Base-by-base conservation (phyloP, 2,888 invertebrate genomes). In the Drosophila ezoana region DNA sequence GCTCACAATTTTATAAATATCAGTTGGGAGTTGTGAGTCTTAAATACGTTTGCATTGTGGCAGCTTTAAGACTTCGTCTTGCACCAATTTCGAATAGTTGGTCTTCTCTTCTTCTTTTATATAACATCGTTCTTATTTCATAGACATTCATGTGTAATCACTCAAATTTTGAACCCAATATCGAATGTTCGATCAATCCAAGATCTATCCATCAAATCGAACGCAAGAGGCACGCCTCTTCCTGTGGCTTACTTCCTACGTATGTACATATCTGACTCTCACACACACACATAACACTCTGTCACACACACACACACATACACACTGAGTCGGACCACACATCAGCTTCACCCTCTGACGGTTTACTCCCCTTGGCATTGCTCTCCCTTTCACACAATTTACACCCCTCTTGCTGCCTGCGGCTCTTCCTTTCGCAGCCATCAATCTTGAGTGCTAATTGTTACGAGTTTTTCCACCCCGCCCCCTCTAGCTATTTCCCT, bases 391-490 rank as follows among this genome's bases (percentile, higher is more conserved):
- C 32, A 13, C 49, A 16, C 65, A 58, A 58, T 47, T 54, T 18
- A 28, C 45, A 59, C 43, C 54, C 57, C 47, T 41, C 37, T 23
- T 20, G 18, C 14, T n/a, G 33, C 32, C 40, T 13, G 28, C 6
- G 11, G 28, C 40, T 43, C 57, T 57, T 54, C 44, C 59, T 56
- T 57, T 40, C 56, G 20, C 45, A 49, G 74, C 69, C 87, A 81
- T 87, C 87, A 79, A 87, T 85, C 81, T 79, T 76, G 79, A 77
- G 82, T 73, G 85, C 85, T 87, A 87, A 87, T 87, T 89, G 89
- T 79, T 89, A 77, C 78, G 81, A 81, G 56, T 85, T 79, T 72
- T 41, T 40, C 48, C 65, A 61, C 63, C 54, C 60, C 62, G 37
- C 10, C 41, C 23, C 23, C 28, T 28, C 28, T 28, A 28, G 28